Evolutionary conservation across 1,140 invertebrate species (phyloP), one percentile per base, ranked within the genome.

Genomic region (Drosophila tropicalis): DNA sequence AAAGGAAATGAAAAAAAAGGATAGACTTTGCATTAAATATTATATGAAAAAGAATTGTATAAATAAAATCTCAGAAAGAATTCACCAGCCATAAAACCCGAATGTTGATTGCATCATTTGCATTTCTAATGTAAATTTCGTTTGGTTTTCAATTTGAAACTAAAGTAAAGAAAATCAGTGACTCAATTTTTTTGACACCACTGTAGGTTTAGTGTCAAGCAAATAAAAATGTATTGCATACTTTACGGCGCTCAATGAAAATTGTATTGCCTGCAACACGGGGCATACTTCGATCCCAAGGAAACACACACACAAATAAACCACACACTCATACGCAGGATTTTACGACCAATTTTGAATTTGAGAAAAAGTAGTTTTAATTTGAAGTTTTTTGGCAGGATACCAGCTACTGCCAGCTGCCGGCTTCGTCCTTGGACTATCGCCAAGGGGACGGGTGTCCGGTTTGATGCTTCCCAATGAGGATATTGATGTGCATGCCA

Each of bases 341-440:
- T 10, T 47, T 19, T 47, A 17, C 44, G 7, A 47, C 44, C 44
- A 7, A 47, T 19, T 47, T 47, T 7, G 29, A 47, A 17, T 17
- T 47, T 17, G 7, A 47, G 9, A 22, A 51, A 22, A 12, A 12
- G 19, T 51, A 51, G 17, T 51, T 51, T 22, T 51, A 22, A 51
- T 22, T 22, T 29, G 5, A 29, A 29, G 29, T 5, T 29, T 17
- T 19, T 19, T 51, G 17, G 19, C 44, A 22, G 44, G 44, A 10
- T 51, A 22, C 44, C 19, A 51, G 9, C 17, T n/a, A 51, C 17
- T 22, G 44, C 44, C 17, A 22, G 17, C 44, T 51, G 44, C 17
- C 44, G 44, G 44, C 17, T 12, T 51, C 17, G 44, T 51, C 44
- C 44, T 51, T 51, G 44, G 44, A 51, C 44, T 51, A 51, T 22